Evolutionary conservation across 2,797 vertebrate species (phyloP).

Genomic region (Falco rusticolus): DNA sequence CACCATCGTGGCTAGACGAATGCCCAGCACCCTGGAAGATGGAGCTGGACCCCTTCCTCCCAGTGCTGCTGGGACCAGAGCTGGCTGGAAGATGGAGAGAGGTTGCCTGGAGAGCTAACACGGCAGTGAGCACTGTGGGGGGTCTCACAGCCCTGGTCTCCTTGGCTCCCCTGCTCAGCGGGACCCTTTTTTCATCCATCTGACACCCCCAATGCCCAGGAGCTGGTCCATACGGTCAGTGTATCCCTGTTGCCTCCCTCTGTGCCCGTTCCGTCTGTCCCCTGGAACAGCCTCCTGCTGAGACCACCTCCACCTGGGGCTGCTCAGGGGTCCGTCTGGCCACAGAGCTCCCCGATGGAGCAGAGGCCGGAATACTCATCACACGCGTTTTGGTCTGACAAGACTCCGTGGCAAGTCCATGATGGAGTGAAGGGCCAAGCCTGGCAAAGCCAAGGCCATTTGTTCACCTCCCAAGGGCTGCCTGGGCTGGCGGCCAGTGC

Average conservation of each 20-base stretch:
- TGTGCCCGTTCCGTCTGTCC: not conserved
- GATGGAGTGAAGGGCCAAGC: not conserved
- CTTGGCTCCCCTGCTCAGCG: not conserved
- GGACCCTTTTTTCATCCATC: not conserved
- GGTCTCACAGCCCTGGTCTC: not conserved
- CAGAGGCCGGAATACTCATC: not conserved
- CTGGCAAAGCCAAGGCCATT: not conserved
- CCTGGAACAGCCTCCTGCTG: not conserved
- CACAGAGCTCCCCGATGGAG: not conserved
- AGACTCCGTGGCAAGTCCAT: not conserved
- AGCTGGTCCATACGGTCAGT: not conserved
- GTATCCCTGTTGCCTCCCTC: not conserved
- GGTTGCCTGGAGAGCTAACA: not conserved
- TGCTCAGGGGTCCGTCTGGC: not conserved
- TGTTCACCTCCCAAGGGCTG: not conserved
- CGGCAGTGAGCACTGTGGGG: not conserved
- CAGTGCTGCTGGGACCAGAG: not conserved
- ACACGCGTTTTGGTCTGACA: not conserved
- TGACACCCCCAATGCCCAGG: not conserved
- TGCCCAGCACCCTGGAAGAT: not conserved
- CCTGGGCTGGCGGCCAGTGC: not conserved
- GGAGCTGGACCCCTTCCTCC: not conserved
- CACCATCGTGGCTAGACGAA: not conserved
- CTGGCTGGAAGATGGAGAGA: not conserved
- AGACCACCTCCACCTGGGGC: not conserved